Evolutionary conservation across 2,113 vertebrate species (phyloP), one percentile per base, ranked within the genome.

Genomic region (Antigone vipio): DNA sequence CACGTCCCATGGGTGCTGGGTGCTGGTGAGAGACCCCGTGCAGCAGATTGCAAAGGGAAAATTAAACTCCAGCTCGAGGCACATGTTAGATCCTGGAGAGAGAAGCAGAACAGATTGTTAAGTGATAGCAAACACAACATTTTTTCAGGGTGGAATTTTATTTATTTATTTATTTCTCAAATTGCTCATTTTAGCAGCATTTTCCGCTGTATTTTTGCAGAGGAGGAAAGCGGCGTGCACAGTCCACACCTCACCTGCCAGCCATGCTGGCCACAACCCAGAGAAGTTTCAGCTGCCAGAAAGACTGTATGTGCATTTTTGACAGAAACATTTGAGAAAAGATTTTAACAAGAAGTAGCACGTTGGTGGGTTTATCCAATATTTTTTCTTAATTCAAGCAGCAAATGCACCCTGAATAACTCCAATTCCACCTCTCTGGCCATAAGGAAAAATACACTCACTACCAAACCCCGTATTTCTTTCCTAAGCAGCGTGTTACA

Each of bases 221-320:
- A 18, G 26, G 35, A 58, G 50, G 44, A 9, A 32, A 22, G 34
- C 2, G 1, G 45, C 44, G 18, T 12, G 3, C 16, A 10, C 9
- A 35, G 11, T 9, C 62, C 50, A 11, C 24, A 11, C 44, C 68
- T 74, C n/a, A 26, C 30, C 17, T 3, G 0, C 30, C 1, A 3
- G 72, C 49, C 19, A 0, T 19, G 35, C 50, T 58, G 64, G 35
- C 56, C 27, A 5, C 18, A 23, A 30, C 32, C n/a, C 30, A 11
- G 20, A 77, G 79, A 29, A 9, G 21, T 11, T 35, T 22, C 30
- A 42, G 49, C 80, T 63, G 72, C 64, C 58, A 30, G 34, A 45
- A 47, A 21, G 9, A 16, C 7, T 6, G 27, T 10, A 23, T 17
- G 45, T 24, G 7, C 9, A 5, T 59, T 66, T 66, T 44, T 14